A percentile compares a stretch with the other conserved stretches of the same genome.
phyloP scores from a whole-genome alignment of 2,888 invertebrate genomes.

The Heteromurus nitidus region DNA sequence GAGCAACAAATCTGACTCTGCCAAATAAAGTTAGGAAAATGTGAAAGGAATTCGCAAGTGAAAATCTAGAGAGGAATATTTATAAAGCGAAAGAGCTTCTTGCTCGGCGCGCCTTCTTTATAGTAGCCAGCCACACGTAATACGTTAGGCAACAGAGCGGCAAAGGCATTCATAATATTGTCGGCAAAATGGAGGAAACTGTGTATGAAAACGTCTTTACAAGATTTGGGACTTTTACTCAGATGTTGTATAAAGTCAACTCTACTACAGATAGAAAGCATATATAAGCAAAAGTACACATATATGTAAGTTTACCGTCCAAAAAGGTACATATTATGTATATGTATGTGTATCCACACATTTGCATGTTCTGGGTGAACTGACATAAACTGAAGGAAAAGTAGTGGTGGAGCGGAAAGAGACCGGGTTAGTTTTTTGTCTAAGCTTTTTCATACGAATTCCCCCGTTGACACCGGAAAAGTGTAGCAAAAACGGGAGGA shows the following conservation, averaged over 20 bases:
- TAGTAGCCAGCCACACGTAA: neutral
- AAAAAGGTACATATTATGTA: neutral
- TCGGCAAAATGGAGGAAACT: slow-evolving; percentile 19
- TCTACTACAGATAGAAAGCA: too few relatives aligned
- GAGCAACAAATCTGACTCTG: slow-evolving; percentile 57
- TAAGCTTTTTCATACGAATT: slow-evolving; percentile 36
- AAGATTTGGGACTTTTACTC: slow-evolving; percentile 41
- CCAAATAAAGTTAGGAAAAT: slow-evolving; percentile 58
- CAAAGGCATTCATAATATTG: slow-evolving; percentile 6
- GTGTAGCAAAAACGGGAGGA: slow-evolving; percentile 35
- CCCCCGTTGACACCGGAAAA: slow-evolving; percentile 55
- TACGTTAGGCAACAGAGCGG: neutral
- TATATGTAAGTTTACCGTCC: neutral
- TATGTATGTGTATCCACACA: slow-evolving; percentile 5
- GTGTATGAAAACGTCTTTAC: slow-evolving; percentile 43
- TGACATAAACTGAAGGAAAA: slow-evolving; percentile 31
- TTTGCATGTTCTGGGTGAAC: neutral
- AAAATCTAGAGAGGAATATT: too few relatives aligned
- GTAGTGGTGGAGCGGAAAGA: slow-evolving; percentile 4
- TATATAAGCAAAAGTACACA: neutral
- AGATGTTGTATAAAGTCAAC: neutral
- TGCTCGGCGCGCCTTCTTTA: neutral
- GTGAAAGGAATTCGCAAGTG: slow-evolving; percentile 58
- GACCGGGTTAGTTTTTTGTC: slow-evolving; percentile 16
- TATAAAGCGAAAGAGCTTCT: neutral